phyloP scores from a whole-genome alignment of 2,797 vertebrate species.

The Cryptoprocta ferox region DNA sequence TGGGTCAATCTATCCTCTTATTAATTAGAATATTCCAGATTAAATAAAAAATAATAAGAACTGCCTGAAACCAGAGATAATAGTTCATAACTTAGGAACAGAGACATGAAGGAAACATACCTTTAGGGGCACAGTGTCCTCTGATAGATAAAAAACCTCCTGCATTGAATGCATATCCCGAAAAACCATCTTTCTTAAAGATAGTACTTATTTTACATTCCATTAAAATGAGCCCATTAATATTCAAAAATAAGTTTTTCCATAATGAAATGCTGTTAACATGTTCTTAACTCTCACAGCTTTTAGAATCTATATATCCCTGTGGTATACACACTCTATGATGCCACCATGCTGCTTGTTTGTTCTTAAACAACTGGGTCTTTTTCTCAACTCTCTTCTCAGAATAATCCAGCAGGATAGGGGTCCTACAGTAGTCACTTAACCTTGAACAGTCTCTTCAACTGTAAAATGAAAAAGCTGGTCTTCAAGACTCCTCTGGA shows the following conservation, averaged over 20 bases:
- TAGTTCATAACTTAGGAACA: not conserved
- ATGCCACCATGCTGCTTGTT: not conserved
- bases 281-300: not conserved
- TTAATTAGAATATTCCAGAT: not conserved
- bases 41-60: conserved; percentile 39
- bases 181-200: conserved; percentile 29
- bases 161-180: not conserved
- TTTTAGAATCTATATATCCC: not conserved
- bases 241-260: conserved; percentile 33
- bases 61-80: not conserved
- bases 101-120: not conserved
- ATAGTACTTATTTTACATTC: conserved; percentile 22
- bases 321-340: not conserved
- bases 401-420: not conserved
- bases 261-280: not conserved
- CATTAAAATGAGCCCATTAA: conserved; percentile 40
- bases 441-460: not conserved
- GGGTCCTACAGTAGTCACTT: not conserved
- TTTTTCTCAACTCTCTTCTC: not conserved
- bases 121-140: not conserved
- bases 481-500: not conserved
- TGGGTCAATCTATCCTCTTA: not conserved
- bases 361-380: not conserved
- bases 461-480: not conserved
- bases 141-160: not conserved